Evolutionary conservation across 1,140 invertebrate genomes (phyloP).

Genomic region (Chironomus striatipennis): DNA sequence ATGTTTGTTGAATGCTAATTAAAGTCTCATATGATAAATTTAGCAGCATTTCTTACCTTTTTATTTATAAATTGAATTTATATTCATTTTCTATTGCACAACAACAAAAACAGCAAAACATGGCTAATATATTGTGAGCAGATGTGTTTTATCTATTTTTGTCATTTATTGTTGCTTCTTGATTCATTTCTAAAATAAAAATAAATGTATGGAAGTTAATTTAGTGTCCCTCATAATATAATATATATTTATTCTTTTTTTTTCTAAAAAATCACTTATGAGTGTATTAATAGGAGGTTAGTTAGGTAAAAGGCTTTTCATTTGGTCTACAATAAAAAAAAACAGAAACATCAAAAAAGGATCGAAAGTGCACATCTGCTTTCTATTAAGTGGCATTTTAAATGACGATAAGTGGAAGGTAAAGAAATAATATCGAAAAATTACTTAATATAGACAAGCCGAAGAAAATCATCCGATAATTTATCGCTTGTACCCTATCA

Average conservation of each 20-base stretch:
- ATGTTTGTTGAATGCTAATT: slow-evolving; percentile 14
- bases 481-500: background rate
- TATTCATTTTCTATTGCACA: background rate
- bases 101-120: background rate
- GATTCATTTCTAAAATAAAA: too few species aligned
- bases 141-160: background rate
- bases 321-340: background rate
- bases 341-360: background rate
- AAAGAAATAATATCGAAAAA: background rate
- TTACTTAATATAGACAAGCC: background rate
- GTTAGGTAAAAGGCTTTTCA: slow-evolving; percentile 11
- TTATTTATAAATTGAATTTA: background rate
- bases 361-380: background rate
- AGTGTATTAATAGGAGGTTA: background rate
- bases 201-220: too few species aligned
- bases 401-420: background rate
- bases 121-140: background rate
- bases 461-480: background rate
- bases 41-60: background rate
- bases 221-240: too few species aligned
- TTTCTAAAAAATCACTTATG: too few species aligned
- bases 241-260: too few species aligned
- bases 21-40: slow-evolving; percentile 9
- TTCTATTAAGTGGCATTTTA: background rate
- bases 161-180: background rate